Percentiles rank a stretch among this genome's conserved stretches.
phyloP scores from a whole-genome alignment of 2,113 vertebrate species.

The Drymodes brunneopygia region DNA sequence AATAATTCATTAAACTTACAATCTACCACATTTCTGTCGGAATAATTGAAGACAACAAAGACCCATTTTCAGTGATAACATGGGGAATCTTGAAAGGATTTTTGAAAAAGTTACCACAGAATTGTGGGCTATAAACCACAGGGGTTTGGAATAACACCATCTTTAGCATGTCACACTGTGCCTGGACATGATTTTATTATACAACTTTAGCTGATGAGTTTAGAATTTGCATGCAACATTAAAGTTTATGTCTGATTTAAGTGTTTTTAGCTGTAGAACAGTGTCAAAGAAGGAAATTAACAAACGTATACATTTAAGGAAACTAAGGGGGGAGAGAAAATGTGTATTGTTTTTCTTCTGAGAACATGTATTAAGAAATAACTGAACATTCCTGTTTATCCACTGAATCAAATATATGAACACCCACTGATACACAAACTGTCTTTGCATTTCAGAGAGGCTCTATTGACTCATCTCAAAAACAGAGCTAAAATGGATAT shows the following conservation, averaged over 20 bases:
- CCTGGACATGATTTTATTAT: not conserved
- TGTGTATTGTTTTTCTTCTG: not conserved
- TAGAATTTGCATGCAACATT: not conserved
- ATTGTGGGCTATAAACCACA: not conserved
- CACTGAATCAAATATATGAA: not conserved
- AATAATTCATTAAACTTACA: not conserved
- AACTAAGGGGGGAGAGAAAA: accelerated
- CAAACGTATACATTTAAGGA: not conserved
- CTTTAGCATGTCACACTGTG: not conserved
- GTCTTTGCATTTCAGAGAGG: not conserved
- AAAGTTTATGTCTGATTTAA: not conserved
- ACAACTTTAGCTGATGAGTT: not conserved
- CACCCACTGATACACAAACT: not conserved
- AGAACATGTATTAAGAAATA: not conserved
- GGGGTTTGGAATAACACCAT: not conserved
- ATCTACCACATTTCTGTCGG: not conserved
- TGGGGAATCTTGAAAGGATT: not conserved
- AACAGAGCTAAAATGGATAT: not conserved
- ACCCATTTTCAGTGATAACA: not conserved
- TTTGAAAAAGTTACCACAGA: not conserved
- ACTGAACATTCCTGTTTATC: not conserved
- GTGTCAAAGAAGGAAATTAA: not conserved
- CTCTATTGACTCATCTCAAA: not conserved
- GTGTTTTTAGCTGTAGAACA: not conserved
- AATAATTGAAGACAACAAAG: not conserved